A percentile compares a stretch with the other conserved stretches of the same genome.
These are phyloP conservation scores for Coregonus sp. DNA, from an alignment of 2,797 vertebrate genomes.

Conservation along the genomic window DNA sequence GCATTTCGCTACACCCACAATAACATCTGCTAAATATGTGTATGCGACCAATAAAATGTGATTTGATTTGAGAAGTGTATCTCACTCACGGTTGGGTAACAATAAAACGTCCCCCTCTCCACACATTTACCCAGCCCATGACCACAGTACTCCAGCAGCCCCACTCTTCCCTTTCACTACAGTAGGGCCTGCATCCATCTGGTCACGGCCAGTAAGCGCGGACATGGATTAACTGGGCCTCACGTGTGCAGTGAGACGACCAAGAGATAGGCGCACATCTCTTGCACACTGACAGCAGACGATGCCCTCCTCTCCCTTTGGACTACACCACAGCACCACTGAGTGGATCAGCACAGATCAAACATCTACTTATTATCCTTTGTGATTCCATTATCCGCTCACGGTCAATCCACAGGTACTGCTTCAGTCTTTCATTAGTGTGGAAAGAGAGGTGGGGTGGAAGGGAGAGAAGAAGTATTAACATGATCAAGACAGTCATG, in stretches of 20 bases:
- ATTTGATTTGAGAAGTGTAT: too few relatives aligned
- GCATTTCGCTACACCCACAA: too few relatives aligned
- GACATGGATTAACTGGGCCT: constrained; percentile 49
- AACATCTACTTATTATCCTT: constrained; percentile 54
- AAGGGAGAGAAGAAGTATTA: too few relatives aligned
- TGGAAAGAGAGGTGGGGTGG: constrained; percentile 23
- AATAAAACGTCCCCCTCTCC: constrained; percentile 7
- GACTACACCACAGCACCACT: background rate
- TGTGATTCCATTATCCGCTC: constrained; percentile 63
- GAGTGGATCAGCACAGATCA: constrained; percentile 46
- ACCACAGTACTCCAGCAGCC: background rate
- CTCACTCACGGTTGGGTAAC: too few relatives aligned
- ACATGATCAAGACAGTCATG: constrained; percentile 7
- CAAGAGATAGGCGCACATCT: constrained; percentile 3
- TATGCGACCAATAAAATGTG: too few relatives aligned
- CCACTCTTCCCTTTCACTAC: constrained; percentile 20
- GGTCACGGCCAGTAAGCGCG: constrained; percentile 34
- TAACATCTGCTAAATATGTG: too few relatives aligned
- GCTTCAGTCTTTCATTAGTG: constrained; percentile 41
- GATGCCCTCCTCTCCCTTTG: background rate
- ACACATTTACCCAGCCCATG: constrained; percentile 53
- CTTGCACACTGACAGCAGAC: background rate
- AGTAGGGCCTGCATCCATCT: constrained; percentile 54
- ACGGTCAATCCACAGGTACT: constrained; percentile 30
- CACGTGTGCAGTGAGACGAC: constrained; percentile 48